phyloP scores from a whole-genome alignment of 2,888 invertebrate species.

The Sialis lutaria region DNA sequence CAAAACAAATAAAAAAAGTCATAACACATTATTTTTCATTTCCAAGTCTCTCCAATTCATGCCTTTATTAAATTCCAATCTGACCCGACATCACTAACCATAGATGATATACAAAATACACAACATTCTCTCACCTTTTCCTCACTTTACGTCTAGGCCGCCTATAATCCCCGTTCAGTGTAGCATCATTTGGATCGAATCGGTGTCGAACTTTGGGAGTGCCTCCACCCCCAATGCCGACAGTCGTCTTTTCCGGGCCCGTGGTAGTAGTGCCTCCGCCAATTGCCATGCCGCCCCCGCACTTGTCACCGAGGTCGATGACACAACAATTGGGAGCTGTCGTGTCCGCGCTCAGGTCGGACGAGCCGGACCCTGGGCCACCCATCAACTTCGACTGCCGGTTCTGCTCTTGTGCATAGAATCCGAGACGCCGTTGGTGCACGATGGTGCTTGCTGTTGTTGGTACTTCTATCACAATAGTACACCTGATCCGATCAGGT shows the following conservation, averaged over 20 bases:
- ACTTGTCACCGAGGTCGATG: conserved; percentile 5
- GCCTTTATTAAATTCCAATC: no score
- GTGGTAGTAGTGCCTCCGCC: conserved; percentile 1
- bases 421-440: no score
- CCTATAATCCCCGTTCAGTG: conserved; percentile 4
- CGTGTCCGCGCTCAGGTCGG: conserved; percentile 6
- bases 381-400: conserved; percentile 3
- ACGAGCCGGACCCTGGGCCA: conserved; percentile 6
- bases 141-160: conserved; percentile 4
- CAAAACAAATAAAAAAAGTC: no score
- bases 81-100: no score
- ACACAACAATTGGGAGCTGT: conserved; percentile 2
- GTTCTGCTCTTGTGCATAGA: no score
- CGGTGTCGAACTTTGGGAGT: neutral
- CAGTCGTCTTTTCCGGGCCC: neutral
- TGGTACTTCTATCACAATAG: no score
- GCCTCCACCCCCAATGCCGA: neutral
- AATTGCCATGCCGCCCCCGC: neutral
- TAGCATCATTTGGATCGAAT: conserved; percentile 1
- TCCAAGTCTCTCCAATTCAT: no score
- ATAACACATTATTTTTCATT: no score
- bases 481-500: no score
- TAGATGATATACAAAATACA: no score
- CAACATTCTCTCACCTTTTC: conserved; percentile 3
- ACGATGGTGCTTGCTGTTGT: no score